Evolutionary conservation across 2,113 vertebrate species (phyloP).

Genomic region (Protobothrops mucrosquamatus): DNA sequence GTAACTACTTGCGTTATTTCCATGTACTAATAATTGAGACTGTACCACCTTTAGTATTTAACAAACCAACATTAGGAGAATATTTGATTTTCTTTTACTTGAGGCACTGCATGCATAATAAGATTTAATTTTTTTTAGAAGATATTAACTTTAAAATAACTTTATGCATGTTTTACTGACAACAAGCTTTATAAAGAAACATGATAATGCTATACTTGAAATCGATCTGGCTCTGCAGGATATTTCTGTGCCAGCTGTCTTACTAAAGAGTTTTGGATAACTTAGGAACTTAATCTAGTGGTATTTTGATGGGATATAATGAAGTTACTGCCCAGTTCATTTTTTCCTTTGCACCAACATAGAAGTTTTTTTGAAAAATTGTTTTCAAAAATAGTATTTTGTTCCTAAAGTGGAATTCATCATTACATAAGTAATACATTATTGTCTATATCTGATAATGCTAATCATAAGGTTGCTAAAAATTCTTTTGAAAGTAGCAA

Average conservation of each 20-base stretch:
- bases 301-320: not conserved
- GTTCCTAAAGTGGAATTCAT: not conserved
- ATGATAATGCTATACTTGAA: not conserved
- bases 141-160: not conserved
- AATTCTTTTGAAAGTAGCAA: conserved; percentile 1
- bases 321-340: not conserved
- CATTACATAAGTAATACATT: conserved; percentile 14
- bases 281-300: not conserved
- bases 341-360: not conserved
- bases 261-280: not conserved
- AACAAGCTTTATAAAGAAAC: not conserved
- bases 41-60: not conserved
- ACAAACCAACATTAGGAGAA: not conserved
- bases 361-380: not conserved
- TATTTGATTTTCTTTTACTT: not conserved
- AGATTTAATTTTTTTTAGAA: not conserved
- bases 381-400: not conserved
- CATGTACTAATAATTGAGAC: not conserved
- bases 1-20: not conserved
- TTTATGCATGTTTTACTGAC: not conserved
- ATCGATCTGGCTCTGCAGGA: not conserved
- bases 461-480: not conserved
- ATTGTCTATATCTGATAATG: not conserved
- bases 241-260: not conserved
- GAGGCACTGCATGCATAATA: not conserved